phyloP scores from a whole-genome alignment of 2,888 invertebrate species.

The Athalia circularis region DNA sequence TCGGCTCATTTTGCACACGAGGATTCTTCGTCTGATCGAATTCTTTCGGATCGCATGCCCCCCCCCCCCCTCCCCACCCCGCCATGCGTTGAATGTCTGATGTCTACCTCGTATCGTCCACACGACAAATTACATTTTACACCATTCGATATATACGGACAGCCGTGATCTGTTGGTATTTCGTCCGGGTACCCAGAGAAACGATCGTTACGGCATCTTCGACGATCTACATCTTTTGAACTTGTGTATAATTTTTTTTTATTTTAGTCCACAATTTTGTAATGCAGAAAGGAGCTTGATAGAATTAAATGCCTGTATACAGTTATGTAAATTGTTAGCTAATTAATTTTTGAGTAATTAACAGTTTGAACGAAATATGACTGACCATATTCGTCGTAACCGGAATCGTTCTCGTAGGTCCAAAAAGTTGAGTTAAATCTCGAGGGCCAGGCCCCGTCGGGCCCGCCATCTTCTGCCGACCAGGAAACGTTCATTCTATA shows the following conservation, averaged over 20 bases:
- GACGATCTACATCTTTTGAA: not conserved
- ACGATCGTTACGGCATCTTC: not conserved
- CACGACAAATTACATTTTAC: conserved; percentile 11
- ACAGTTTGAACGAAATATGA: too few relatives aligned
- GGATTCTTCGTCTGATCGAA: conserved; percentile 3
- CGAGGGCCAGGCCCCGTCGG: conserved; percentile 49
- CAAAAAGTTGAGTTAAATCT: conserved; percentile 53
- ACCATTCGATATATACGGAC: conserved; percentile 1
- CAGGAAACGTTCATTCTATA: conserved; percentile 57
- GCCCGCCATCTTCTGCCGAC: conserved; percentile 55
- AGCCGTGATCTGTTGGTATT: not conserved
- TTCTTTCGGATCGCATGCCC: conserved; percentile 13
- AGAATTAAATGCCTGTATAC: too few relatives aligned
- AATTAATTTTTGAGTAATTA: not conserved
- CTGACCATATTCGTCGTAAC: conserved; percentile 58
- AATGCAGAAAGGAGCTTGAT: too few relatives aligned
- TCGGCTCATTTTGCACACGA: not conserved
- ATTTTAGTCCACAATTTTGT: too few relatives aligned
- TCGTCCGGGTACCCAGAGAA: not conserved
- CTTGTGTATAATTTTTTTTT: too few relatives aligned
- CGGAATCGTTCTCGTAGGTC: conserved; percentile 51
- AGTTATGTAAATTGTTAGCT: not conserved
- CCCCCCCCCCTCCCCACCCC: too few relatives aligned
- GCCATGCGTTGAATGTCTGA: not conserved
- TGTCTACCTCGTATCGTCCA: not conserved